Conservation (phyloP, 2,888 invertebrate genomes). For the Phalangium opilio region DNA sequence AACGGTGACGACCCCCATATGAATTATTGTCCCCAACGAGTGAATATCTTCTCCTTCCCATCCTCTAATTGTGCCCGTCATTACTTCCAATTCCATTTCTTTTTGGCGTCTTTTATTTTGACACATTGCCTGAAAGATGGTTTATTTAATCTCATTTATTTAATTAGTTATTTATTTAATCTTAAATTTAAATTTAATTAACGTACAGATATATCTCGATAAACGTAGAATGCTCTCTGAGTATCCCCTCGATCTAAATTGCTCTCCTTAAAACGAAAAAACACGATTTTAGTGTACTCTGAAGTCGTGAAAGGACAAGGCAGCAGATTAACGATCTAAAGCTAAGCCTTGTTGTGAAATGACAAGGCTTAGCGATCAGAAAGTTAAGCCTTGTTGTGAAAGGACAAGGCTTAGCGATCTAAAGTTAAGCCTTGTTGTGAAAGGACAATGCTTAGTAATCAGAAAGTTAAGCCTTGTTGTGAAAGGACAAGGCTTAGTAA, state of each 20-base stretch:
- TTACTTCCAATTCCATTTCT: slow-evolving; percentile 86
- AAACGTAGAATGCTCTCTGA: slow-evolving; percentile 83
- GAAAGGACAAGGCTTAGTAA: too few relatives aligned
- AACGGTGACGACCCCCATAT: slow-evolving; percentile 79
- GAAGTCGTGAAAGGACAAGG: too few relatives aligned
- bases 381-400: too few relatives aligned
- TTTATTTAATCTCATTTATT: slow-evolving; percentile 1
- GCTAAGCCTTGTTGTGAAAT: too few relatives aligned
- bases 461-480: too few relatives aligned
- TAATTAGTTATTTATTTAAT: too few relatives aligned
- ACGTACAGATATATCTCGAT: slow-evolving; percentile 82
- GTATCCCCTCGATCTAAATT: slow-evolving; percentile 94
- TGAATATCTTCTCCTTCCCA: slow-evolving; percentile 73
- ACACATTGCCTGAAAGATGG: slow-evolving; percentile 36
- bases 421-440: too few relatives aligned
- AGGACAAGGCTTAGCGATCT: too few relatives aligned
- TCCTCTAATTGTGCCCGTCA: slow-evolving; percentile 81
- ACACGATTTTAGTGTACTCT: neutral
- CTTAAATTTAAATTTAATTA: neutral
- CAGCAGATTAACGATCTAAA: too few relatives aligned
- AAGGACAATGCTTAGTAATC: too few relatives aligned
- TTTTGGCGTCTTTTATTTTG: slow-evolving; percentile 76
- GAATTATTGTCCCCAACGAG: slow-evolving; percentile 68
- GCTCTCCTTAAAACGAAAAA: slow-evolving; percentile 42
- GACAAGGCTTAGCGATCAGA: too few relatives aligned